Conservation (phyloP, 2,888 invertebrate species). For the Drosophila emarginata region DNA sequence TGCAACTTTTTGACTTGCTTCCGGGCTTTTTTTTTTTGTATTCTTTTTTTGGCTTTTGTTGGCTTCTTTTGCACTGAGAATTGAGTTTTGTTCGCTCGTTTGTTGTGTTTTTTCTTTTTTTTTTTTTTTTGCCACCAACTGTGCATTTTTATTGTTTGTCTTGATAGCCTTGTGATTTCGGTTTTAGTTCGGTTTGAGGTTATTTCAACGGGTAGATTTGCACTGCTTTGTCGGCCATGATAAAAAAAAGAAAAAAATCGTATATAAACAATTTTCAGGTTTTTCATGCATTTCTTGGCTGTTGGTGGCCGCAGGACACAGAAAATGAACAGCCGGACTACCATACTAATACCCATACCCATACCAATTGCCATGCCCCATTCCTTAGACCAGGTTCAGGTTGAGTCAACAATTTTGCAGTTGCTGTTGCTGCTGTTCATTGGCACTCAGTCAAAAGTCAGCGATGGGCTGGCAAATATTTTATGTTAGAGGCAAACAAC, state of each 20-base stretch:
- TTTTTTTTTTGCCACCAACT: constrained; percentile 60
- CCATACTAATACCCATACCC: too few relatives aligned
- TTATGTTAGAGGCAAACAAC: constrained; percentile 66
- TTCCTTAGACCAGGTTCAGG: constrained; percentile 30
- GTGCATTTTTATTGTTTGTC: constrained; percentile 72
- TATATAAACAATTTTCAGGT: constrained; percentile 70
- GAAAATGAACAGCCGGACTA: constrained; percentile 34
- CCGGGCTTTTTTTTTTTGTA: constrained; percentile 56
- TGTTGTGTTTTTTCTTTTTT: constrained; percentile 41
- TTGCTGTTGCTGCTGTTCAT: constrained; percentile 53
- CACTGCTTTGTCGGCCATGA: constrained; percentile 73
- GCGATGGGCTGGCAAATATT: constrained; percentile 62
- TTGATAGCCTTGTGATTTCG: constrained; percentile 75
- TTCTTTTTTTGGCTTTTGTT: constrained; percentile 36
- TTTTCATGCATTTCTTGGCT: constrained; percentile 54
- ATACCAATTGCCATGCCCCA: constrained; percentile 41
- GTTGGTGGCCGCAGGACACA: constrained; percentile 70
- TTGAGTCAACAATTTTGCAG: constrained; percentile 61
- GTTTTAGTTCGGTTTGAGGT: constrained; percentile 21
- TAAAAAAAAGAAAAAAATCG: constrained; percentile 47
- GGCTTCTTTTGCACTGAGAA: constrained; percentile 35
- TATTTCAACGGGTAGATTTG: constrained; percentile 55
- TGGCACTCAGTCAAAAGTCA: constrained; percentile 55
- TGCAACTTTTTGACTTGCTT: constrained; percentile 57
- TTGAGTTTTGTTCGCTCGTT: constrained; percentile 32